Evolutionary conservation across 1,140 invertebrate species (phyloP).

Genomic region (Musca vetustissima): DNA sequence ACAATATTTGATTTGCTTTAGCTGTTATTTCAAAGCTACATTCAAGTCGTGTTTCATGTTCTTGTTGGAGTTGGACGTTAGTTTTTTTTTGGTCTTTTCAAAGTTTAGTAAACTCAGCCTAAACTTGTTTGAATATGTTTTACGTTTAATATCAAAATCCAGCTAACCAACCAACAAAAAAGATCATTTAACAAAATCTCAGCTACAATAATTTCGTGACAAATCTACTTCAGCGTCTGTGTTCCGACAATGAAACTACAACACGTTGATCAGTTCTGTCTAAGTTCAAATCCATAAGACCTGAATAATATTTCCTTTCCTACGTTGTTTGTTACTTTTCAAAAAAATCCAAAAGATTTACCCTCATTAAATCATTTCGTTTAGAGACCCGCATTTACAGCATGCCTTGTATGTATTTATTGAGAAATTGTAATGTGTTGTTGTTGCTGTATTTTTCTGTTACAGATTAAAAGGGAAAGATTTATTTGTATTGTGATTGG

Average conservation of each 20-base stretch:
- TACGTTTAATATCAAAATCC: slow-evolving; percentile 1
- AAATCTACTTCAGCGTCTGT: neutral
- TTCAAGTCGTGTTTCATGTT: slow-evolving; percentile 6
- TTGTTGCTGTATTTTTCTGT: no score
- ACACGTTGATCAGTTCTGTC: no score
- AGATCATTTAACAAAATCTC: no score
- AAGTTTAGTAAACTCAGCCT: neutral
- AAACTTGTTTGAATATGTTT: slow-evolving; percentile 16
- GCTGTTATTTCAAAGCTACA: no score
- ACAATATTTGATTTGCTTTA: no score
- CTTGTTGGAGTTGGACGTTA: neutral
- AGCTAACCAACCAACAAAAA: no score
- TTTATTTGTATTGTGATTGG: no score
- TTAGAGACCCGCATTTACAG: slow-evolving; percentile 10
- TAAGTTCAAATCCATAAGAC: neutral
- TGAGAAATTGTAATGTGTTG: no score
- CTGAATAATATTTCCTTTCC: neutral
- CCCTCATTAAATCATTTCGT: slow-evolving; percentile 13
- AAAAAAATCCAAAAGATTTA: slow-evolving; percentile 7
- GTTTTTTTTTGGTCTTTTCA: neutral
- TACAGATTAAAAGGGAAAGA: no score
- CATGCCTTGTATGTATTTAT: no score
- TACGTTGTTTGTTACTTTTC: neutral
- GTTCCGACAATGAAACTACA: no score
- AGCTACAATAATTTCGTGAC: slow-evolving; percentile 18